A percentile compares a stretch with the other conserved stretches of the same genome.
phyloP scores from a whole-genome alignment of 2,113 vertebrate species.

The Syngnathus typhle region DNA sequence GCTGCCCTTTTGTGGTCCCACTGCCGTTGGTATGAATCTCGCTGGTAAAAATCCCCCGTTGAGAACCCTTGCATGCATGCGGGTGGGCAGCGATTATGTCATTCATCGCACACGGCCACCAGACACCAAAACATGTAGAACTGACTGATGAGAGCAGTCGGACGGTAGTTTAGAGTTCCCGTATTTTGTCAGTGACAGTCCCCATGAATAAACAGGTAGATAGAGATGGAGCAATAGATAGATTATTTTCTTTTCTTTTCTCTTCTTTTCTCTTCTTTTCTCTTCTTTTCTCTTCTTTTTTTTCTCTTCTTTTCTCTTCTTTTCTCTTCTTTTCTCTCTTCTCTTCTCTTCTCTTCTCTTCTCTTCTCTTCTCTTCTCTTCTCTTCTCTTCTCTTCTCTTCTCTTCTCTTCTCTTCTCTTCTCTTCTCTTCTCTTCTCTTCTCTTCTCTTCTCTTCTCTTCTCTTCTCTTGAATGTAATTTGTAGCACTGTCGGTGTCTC shows the following conservation, averaged over 20 bases:
- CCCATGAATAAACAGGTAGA: background rate
- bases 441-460: no score
- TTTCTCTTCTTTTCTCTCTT: no score
- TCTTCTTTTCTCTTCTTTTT: no score
- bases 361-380: no score
- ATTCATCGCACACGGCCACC: slow-evolving; percentile 11
- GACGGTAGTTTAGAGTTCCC: slow-evolving; percentile 12
- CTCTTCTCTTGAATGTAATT: slow-evolving; percentile 24
- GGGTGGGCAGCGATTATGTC: slow-evolving; percentile 1
- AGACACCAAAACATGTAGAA: slow-evolving; percentile 18
- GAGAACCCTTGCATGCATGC: slow-evolving; percentile 17
- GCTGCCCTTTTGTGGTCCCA: no score
- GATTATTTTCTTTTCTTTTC: background rate
- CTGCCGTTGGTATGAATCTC: no score
- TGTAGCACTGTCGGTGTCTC: slow-evolving; percentile 11
- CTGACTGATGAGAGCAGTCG: slow-evolving; percentile 18
- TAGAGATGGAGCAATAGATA: background rate
- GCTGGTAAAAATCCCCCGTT: slow-evolving; percentile 12
- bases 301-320: no score
- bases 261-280: background rate
- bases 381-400: no score
- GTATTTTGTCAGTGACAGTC: slow-evolving; percentile 11
- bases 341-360: no score
- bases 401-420: no score
- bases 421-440: no score